These are phyloP conservation scores for Brachionus koreanus DNA, from an alignment of 1,140 invertebrate genomes.

Conservation along the genomic window DNA sequence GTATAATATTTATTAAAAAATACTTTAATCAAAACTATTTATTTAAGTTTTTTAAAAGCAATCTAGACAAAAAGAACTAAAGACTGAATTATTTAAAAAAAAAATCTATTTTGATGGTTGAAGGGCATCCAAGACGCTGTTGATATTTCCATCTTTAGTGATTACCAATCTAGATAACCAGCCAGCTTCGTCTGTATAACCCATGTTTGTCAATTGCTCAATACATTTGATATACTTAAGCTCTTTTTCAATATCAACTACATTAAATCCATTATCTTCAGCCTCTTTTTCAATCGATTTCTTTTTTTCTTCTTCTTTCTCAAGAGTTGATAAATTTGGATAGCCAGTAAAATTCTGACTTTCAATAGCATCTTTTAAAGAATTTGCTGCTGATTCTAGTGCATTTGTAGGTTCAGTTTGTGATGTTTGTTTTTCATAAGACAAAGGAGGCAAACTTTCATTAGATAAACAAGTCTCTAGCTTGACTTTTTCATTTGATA, in stretches of 20 bases:
- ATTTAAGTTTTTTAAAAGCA: background rate
- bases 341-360: background rate
- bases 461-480: background rate
- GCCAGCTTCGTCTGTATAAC: slow-evolving; percentile 11
- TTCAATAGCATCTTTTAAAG: slow-evolving; percentile 14
- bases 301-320: background rate
- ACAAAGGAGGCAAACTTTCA: background rate
- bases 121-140: slow-evolving; percentile 12
- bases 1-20: too few relatives aligned
- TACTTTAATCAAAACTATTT: background rate
- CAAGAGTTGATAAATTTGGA: background rate
- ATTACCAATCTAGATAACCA: slow-evolving; percentile 17
- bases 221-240: background rate
- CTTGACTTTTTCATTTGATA: background rate
- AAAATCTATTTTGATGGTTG: slow-evolving; percentile 33
- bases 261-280: slow-evolving; percentile 9
- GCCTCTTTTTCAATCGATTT: background rate
- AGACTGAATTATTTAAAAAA: background rate
- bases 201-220: slow-evolving; percentile 32
- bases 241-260: slow-evolving; percentile 39
- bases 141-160: slow-evolving; percentile 34
- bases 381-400: background rate
- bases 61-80: background rate
- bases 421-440: background rate
- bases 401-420: background rate